These are phyloP conservation scores for Aphrocallistes beatrix DNA, from an alignment of 37 sponge, comb jelly and placozoan genomes.

Conservation along the genomic window DNA sequence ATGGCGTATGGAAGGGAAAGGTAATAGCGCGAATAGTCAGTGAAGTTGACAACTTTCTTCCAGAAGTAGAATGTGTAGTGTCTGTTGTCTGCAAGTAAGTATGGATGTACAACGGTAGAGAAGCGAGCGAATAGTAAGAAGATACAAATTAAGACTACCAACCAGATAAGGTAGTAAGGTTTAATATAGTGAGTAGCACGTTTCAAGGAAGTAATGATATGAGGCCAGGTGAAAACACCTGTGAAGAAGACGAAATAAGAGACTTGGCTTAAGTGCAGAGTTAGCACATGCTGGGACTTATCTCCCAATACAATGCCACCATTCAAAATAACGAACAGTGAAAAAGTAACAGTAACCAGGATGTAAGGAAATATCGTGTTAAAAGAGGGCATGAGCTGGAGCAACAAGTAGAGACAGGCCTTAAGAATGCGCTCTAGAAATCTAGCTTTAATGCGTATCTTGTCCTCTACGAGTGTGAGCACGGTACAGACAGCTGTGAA, in stretches of 20 bases:
- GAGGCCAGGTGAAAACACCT: constrained; percentile 34
- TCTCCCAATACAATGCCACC: constrained; percentile 88
- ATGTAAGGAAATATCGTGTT: constrained; percentile 48
- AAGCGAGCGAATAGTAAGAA: not conserved
- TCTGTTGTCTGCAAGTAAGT: constrained; percentile 83
- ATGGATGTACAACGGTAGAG: constrained; percentile 54
- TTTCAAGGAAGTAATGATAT: constrained; percentile 24
- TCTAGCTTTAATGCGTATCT: not conserved
- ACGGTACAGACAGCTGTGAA: constrained; percentile 47
- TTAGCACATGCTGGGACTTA: constrained; percentile 51
- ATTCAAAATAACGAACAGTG: constrained; percentile 50
- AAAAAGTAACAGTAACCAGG: constrained; percentile 33
- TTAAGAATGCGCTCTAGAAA: not conserved
- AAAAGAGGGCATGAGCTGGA: constrained; percentile 6
- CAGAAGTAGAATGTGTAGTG: constrained; percentile 93
- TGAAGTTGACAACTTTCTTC: constrained; percentile 59
- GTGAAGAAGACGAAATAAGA: constrained; percentile 55
- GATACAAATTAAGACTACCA: not conserved
- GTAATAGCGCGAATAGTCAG: not conserved
- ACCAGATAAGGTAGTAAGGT: not conserved
- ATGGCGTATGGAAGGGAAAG: constrained; percentile 14
- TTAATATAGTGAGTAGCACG: not conserved
- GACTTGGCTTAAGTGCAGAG: constrained; percentile 66
- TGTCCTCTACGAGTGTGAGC: not conserved
- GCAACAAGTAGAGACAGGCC: not conserved